Conservation (phyloP, 37 sponge, comb jelly and placozoan genomes). For the Haliclona indistincta region DNA sequence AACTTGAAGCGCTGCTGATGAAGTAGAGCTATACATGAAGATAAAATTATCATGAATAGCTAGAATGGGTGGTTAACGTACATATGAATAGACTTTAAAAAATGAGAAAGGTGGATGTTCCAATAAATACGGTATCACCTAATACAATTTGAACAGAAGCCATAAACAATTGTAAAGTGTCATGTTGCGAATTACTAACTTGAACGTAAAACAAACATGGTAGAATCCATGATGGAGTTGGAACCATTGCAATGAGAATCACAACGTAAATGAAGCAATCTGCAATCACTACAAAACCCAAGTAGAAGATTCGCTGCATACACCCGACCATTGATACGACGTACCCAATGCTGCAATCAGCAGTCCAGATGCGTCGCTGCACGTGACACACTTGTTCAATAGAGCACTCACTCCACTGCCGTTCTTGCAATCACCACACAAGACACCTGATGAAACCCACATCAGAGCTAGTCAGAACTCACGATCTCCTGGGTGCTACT, state of each 20-base stretch:
- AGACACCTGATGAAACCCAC: too few species aligned
- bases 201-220: conserved; percentile 59
- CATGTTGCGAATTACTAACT: conserved; percentile 3
- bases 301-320: not conserved
- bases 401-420: conserved; percentile 64
- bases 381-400: conserved; percentile 46
- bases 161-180: not conserved
- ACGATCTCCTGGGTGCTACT: too few species aligned
- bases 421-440: too few species aligned
- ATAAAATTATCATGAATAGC: not conserved
- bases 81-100: conserved; percentile 41
- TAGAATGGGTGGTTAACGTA: not conserved
- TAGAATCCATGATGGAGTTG: conserved; percentile 32
- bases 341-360: conserved; percentile 36
- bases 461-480: too few species aligned
- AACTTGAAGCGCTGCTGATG: too few species aligned
- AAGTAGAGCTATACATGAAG: not conserved
- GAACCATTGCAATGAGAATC: not conserved
- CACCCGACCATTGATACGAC: too few species aligned
- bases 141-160: too few species aligned
- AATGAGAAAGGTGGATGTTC: conserved; percentile 54
- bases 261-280: not conserved
- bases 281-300: not conserved
- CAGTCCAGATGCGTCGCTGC: conserved; percentile 22
- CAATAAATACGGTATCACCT: conserved; percentile 48